A percentile compares a stretch with the other conserved stretches of the same genome.
These are phyloP conservation scores for Conus betulinus DNA, from an alignment of 1,140 invertebrate species.

Conservation along the genomic window DNA sequence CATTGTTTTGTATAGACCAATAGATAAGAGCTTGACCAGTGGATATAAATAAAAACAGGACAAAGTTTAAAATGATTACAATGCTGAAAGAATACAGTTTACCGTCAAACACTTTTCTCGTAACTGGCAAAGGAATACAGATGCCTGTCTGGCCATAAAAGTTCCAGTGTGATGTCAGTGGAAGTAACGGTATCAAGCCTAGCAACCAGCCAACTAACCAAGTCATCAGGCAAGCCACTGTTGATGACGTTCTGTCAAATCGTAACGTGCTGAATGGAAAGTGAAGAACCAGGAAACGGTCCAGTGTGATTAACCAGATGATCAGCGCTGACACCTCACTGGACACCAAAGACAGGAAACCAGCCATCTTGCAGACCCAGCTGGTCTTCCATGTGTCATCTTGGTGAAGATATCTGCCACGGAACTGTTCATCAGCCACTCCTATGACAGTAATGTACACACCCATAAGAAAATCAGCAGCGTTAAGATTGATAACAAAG, in stretches of 20 bases:
- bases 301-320: slow-evolving; percentile 62
- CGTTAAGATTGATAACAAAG: slow-evolving; percentile 56
- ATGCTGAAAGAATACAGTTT: slow-evolving; percentile 49
- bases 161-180: slow-evolving; percentile 44
- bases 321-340: slow-evolving; percentile 59
- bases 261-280: slow-evolving; percentile 54
- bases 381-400: slow-evolving; percentile 57
- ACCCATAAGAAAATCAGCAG: slow-evolving; percentile 67
- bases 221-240: neutral
- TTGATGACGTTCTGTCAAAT: slow-evolving; percentile 26
- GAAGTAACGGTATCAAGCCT: slow-evolving; percentile 39
- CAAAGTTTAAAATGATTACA: slow-evolving; percentile 48
- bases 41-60: slow-evolving; percentile 46
- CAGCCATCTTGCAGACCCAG: slow-evolving; percentile 53
- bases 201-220: slow-evolving; percentile 48
- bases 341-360: slow-evolving; percentile 59
- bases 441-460: slow-evolving; percentile 65
- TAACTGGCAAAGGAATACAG: slow-evolving; percentile 54
- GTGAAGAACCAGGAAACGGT: slow-evolving; percentile 57
- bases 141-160: slow-evolving; percentile 52
- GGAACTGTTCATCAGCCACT: slow-evolving; percentile 52
- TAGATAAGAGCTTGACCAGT: slow-evolving; percentile 53
- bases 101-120: slow-evolving; percentile 27
- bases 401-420: slow-evolving; percentile 55
- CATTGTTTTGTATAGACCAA: slow-evolving; percentile 17